Evolutionary conservation across 2,888 invertebrate species (phyloP).

Genomic region (Hirtodrosophila duncani): DNA sequence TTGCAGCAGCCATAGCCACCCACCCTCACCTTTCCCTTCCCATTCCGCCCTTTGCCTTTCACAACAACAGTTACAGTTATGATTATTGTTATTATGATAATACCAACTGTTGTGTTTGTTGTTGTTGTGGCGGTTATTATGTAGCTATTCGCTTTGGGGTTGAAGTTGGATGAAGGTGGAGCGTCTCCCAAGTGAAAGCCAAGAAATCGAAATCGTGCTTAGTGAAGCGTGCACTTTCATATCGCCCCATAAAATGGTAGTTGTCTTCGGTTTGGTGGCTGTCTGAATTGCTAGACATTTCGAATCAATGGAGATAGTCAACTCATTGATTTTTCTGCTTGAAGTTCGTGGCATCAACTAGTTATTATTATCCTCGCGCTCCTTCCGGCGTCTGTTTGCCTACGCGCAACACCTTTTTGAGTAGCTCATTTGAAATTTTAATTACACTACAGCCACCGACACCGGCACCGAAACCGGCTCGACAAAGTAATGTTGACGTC

Average conservation of each 20-base stretch:
- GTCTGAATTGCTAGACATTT: no score
- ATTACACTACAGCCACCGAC: conserved; percentile 55
- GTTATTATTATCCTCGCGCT: no score
- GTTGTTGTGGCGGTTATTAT: conserved; percentile 29
- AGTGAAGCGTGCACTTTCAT: conserved; percentile 14
- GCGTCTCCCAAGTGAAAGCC: conserved; percentile 32
- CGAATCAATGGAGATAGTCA: no score
- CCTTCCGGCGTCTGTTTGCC: background rate
- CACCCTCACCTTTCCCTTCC: no score
- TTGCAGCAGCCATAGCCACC: conserved; percentile 28
- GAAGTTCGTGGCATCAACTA: no score
- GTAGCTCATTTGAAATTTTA: conserved; percentile 64
- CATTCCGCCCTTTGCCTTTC: no score
- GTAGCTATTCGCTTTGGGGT: conserved; percentile 34
- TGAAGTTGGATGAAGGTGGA: no score
- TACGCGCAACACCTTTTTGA: conserved; percentile 14
- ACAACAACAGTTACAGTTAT: conserved; percentile 62
- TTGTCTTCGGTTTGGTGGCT: conserved; percentile 4
- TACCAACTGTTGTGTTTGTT: conserved; percentile 21
- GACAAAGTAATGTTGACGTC: no score
- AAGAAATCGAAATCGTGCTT: conserved; percentile 15
- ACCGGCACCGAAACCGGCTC: conserved; percentile 40
- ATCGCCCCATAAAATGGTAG: conserved; percentile 23
- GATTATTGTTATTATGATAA: conserved; percentile 66
- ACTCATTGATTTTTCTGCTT: conserved; percentile 25